These are phyloP conservation scores for Sigmodon hispidus DNA, from an alignment of 2,113 vertebrate genomes.

Conservation along the genomic window DNA sequence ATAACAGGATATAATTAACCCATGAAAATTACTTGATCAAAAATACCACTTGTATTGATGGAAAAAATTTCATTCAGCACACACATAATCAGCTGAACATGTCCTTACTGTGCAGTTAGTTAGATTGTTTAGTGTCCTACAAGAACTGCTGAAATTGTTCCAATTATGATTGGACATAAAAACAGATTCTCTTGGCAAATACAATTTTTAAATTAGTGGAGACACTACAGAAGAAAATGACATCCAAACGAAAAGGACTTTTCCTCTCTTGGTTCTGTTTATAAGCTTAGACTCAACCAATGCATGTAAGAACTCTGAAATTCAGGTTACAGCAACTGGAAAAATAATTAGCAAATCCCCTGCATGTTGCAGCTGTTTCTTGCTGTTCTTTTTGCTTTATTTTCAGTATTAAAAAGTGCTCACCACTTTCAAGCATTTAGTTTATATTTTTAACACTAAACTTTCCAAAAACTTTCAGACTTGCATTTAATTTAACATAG, in stretches of 20 bases:
- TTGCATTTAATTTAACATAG: neutral
- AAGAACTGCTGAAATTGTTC: conserved; percentile 68
- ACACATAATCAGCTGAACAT: conserved; percentile 48
- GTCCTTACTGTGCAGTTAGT: conserved; percentile 59
- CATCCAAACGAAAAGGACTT: neutral
- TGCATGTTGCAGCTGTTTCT: neutral
- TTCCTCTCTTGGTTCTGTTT: conserved; percentile 36
- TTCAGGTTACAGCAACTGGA: conserved; percentile 42
- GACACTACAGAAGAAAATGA: conserved; percentile 39
- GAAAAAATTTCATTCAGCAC: conserved; percentile 58
- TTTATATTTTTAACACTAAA: neutral
- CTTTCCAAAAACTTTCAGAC: conserved; percentile 7
- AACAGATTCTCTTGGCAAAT: conserved; percentile 37
- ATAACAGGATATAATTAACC: conserved; percentile 53
- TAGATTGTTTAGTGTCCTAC: conserved; percentile 52
- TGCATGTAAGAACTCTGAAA: neutral
- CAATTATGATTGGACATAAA: conserved; percentile 61
- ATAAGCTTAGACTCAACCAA: neutral
- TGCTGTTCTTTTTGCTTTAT: neutral
- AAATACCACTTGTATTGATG: conserved; percentile 38
- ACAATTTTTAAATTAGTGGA: conserved; percentile 49
- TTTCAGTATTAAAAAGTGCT: neutral
- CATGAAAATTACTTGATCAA: conserved; percentile 58
- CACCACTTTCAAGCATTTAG: neutral
- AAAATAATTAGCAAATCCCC: conserved; percentile 41